These are phyloP conservation scores for Bubo scandiacus DNA, from an alignment of 2,113 vertebrate genomes.

Conservation along the genomic window DNA sequence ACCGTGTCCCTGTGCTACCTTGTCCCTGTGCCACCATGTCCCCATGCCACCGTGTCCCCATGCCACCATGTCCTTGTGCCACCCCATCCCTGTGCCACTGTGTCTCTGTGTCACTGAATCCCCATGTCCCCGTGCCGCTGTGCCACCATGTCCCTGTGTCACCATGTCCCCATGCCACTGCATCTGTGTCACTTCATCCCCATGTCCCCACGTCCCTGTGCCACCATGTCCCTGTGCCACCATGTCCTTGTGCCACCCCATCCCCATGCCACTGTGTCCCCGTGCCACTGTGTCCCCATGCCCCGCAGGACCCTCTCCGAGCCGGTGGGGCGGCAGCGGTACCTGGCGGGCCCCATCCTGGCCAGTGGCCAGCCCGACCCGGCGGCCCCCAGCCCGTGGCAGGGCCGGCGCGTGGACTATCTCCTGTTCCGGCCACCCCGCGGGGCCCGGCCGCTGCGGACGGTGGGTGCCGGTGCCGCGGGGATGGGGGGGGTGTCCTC, in stretches of 20 bases:
- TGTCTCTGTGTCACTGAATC: no score
- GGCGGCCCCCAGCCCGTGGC: slow-evolving; percentile 64
- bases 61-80: neutral
- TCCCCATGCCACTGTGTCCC: neutral
- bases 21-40: no score
- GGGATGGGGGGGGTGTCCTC: no score
- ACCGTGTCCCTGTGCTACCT: neutral
- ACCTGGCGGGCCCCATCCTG: slow-evolving; percentile 70
- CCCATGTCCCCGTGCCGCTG: no score
- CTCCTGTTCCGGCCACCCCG: slow-evolving; percentile 73
- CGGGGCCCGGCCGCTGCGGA: neutral
- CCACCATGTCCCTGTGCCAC: no score
- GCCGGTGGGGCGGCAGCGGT: slow-evolving; percentile 71
- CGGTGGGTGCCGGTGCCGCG: neutral
- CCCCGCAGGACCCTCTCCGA: slow-evolving; percentile 77
- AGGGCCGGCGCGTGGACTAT: slow-evolving; percentile 83
- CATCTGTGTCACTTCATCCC: neutral
- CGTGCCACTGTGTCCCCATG: no score
- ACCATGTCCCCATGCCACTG: fast-evolving
- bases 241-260: no score
- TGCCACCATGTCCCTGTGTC: neutral
- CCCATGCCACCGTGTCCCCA: no score
- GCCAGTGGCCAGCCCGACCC: neutral
- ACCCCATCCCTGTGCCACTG: no score
- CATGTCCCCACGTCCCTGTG: no score